These are phyloP conservation scores for Perccottus glenii DNA, from an alignment of 2,113 vertebrate genomes.

Conservation along the genomic window DNA sequence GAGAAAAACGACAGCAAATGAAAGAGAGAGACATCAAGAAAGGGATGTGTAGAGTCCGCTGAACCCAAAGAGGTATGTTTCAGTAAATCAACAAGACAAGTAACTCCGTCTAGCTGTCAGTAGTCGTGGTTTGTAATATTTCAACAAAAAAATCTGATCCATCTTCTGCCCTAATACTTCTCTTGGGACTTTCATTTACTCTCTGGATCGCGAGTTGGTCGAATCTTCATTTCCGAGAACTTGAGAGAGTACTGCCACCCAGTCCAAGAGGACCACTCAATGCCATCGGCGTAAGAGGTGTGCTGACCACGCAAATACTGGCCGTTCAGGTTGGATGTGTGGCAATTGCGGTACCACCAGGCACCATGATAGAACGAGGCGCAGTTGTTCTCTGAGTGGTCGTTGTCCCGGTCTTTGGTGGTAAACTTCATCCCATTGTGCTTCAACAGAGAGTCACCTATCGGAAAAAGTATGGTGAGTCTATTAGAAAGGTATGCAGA, in stretches of 20 bases:
- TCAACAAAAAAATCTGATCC: conserved; percentile 33
- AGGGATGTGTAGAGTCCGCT: conserved; percentile 45
- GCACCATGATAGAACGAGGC: conserved; percentile 96
- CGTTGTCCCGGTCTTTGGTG: conserved; percentile 95
- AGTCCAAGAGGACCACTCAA: conserved; percentile 98
- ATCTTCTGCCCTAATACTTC: background rate
- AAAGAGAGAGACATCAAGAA: conserved; percentile 39
- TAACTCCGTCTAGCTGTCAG: conserved; percentile 54
- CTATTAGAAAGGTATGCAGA: too few relatives aligned
- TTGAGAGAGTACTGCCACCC: conserved; percentile 99
- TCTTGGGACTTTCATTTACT: conserved; percentile 78
- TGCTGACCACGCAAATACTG: conserved; percentile 95
- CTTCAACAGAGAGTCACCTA: conserved; percentile 93
- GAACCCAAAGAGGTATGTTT: conserved; percentile 56
- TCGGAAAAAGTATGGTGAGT: background rate
- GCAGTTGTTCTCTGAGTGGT: conserved; percentile 98
- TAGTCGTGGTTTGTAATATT: conserved; percentile 48
- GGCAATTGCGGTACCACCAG: conserved; percentile 99
- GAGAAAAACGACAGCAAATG: conserved; percentile 31
- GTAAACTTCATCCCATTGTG: conserved; percentile 98
- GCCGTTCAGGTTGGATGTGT: conserved; percentile 97
- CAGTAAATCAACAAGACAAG: conserved; percentile 59
- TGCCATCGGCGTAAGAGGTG: conserved; percentile 93
- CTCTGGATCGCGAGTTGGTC: conserved; percentile 86
- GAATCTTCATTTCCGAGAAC: conserved; percentile 97